Evolutionary conservation across 2,888 invertebrate genomes (phyloP).

Genomic region (Hecatera dysodea): DNA sequence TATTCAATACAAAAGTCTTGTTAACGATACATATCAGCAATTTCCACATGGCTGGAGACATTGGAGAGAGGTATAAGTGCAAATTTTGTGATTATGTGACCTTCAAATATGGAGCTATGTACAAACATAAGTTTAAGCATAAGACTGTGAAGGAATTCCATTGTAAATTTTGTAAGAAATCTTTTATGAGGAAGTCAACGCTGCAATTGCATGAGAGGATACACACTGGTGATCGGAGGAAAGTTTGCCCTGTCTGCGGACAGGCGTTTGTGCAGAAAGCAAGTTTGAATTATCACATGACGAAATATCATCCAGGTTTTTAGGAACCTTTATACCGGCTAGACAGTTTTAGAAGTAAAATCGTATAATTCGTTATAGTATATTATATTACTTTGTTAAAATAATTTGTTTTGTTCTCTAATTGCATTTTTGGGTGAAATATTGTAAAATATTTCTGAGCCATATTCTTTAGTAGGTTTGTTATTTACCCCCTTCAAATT

Average conservation of each 20-base stretch:
- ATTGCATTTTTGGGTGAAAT: background rate
- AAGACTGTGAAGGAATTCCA: slow-evolving; percentile 83
- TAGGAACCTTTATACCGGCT: no score
- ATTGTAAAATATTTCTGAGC: no score
- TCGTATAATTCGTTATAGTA: no score
- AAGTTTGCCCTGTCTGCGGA: slow-evolving; percentile 80
- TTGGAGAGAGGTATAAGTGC: slow-evolving; percentile 79
- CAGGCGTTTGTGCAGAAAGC: slow-evolving; percentile 87
- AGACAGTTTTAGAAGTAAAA: no score
- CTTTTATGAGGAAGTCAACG: slow-evolving; percentile 81
- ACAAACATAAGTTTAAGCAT: slow-evolving; percentile 85
- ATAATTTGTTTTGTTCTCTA: background rate
- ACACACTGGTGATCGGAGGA: slow-evolving; percentile 83
- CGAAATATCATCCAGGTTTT: slow-evolving; percentile 86
- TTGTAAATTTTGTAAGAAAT: slow-evolving; percentile 85
- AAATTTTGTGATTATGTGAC: slow-evolving; percentile 82
- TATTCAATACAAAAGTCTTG: slow-evolving; percentile 76
- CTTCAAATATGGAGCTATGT: slow-evolving; percentile 76
- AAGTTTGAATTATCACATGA: slow-evolving; percentile 86
- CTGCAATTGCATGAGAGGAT: slow-evolving; percentile 81
- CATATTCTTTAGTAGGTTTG: background rate
- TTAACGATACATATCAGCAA: slow-evolving; percentile 77
- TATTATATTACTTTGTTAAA: background rate
- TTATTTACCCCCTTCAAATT: no score
- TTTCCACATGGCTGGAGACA: slow-evolving; percentile 83